Conservation (phyloP, 1,140 invertebrate genomes). For the Drosophila simulans region DNA sequence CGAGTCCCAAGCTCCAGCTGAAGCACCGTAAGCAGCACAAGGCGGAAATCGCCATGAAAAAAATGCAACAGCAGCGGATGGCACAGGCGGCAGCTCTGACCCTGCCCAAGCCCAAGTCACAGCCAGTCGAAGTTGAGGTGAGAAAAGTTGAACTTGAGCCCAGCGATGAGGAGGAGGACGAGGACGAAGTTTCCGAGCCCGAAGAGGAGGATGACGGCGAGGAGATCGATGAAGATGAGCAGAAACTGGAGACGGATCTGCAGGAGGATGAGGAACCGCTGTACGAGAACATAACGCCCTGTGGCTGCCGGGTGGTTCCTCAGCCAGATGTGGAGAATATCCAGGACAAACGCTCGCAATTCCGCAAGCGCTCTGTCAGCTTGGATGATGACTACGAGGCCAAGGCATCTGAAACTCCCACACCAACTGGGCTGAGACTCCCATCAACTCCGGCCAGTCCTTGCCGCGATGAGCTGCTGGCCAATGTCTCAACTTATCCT, state of each 20-base stretch:
- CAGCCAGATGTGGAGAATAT: background rate
- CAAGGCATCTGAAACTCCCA: background rate
- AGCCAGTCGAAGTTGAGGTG: conserved; percentile 59
- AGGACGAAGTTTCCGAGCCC: conserved; percentile 36
- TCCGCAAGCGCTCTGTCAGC: conserved; percentile 89
- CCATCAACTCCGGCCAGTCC: conserved; percentile 86
- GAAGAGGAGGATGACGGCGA: conserved; percentile 44
- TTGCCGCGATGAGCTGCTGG: conserved; percentile 79
- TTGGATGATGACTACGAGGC: conserved; percentile 83
- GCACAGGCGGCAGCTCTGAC: conserved; percentile 66
- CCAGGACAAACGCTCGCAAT: conserved; percentile 63
- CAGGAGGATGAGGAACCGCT: conserved; percentile 69
- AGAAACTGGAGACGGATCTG: conserved; percentile 44
- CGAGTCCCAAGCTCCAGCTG: conserved; percentile 86
- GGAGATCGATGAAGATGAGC: conserved; percentile 22
- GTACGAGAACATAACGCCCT: conserved; percentile 74
- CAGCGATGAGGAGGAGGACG: conserved; percentile 58
- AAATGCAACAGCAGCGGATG: conserved; percentile 69
- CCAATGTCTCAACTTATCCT: conserved; percentile 88
- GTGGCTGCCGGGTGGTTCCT: conserved; percentile 48
- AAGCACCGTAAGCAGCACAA: conserved; percentile 83
- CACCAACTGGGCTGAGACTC: conserved; percentile 46
- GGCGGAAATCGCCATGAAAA: conserved; percentile 70
- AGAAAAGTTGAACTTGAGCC: conserved; percentile 64
- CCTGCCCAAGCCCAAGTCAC: conserved; percentile 54